Conservation (phyloP, 2,888 invertebrate genomes). For the Calliphora vomitoria region DNA sequence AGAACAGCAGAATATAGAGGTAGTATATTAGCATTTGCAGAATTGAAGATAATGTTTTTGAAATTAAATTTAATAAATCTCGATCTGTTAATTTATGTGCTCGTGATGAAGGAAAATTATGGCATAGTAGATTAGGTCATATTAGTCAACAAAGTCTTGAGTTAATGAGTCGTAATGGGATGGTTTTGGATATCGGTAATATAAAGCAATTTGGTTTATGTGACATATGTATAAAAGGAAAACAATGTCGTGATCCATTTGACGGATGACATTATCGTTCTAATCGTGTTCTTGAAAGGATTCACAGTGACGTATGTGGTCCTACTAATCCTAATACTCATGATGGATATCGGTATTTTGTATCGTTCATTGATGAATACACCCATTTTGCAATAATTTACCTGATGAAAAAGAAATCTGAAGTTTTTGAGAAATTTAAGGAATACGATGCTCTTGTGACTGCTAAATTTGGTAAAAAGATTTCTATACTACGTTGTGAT, state of each 20-base stretch:
- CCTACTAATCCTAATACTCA: slow-evolving; percentile 33
- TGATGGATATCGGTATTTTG: slow-evolving; percentile 39
- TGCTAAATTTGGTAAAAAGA: slow-evolving; percentile 13
- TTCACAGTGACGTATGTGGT: slow-evolving; percentile 64
- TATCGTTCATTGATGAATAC: slow-evolving; percentile 21
- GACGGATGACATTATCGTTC: slow-evolving; percentile 6
- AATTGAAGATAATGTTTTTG: too few relatives aligned
- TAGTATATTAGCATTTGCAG: too few relatives aligned
- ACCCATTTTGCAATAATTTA: slow-evolving; percentile 19
- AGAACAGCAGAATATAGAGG: too few relatives aligned
- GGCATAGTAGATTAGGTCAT: slow-evolving; percentile 7
- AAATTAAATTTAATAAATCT: too few relatives aligned
- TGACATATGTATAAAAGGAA: slow-evolving; percentile 47
- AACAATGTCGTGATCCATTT: slow-evolving; percentile 38
- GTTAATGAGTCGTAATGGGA: slow-evolving; percentile 29
- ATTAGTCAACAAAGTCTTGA: slow-evolving; percentile 7
- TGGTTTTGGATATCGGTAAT: slow-evolving; percentile 41
- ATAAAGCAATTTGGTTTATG: slow-evolving; percentile 40
- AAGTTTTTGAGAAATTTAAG: slow-evolving; percentile 3
- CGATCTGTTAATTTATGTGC: too few relatives aligned
- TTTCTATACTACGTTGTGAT: background rate
- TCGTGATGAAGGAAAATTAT: background rate
- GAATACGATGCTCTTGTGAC: background rate
- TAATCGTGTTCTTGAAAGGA: slow-evolving; percentile 40
- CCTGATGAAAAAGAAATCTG: background rate